A percentile compares a stretch with the other conserved stretches of the same genome.
phyloP scores from a whole-genome alignment of 2,113 vertebrate genomes.

The Phycodurus eques region DNA sequence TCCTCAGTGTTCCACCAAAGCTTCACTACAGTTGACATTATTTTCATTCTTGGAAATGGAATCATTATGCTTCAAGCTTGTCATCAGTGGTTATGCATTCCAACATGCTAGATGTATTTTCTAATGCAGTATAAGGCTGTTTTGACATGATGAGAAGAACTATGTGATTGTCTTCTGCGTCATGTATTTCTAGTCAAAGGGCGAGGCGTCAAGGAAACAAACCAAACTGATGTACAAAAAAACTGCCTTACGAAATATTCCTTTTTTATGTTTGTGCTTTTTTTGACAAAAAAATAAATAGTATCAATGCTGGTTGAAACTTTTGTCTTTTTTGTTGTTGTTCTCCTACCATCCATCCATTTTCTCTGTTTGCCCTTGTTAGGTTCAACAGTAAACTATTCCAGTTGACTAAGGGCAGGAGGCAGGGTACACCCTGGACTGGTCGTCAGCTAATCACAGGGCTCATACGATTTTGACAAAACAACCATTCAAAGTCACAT shows the following conservation, averaged over 20 bases:
- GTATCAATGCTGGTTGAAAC: slow-evolving; percentile 42
- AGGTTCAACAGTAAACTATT: no score
- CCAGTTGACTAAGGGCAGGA: no score
- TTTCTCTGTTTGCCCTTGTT: background rate
- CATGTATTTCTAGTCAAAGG: slow-evolving; percentile 27
- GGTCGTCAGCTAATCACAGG: no score
- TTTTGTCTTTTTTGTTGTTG: background rate
- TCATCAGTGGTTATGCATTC: slow-evolving; percentile 35
- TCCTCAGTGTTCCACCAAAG: slow-evolving; percentile 14
- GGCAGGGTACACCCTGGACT: no score
- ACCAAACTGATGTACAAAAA: slow-evolving; percentile 61
- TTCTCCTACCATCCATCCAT: background rate
- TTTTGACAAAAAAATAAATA: slow-evolving; percentile 66
- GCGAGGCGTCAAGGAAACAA: slow-evolving; percentile 26
- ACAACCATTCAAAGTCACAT: no score
- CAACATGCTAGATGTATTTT: slow-evolving; percentile 32
- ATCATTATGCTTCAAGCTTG: slow-evolving; percentile 38
- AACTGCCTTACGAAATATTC: slow-evolving; percentile 72
- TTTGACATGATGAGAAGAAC: slow-evolving; percentile 5
- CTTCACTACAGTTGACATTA: slow-evolving; percentile 10
- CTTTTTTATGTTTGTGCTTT: slow-evolving; percentile 74
- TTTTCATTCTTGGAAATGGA: slow-evolving; percentile 31
- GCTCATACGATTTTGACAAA: no score
- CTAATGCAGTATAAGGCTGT: slow-evolving; percentile 48
- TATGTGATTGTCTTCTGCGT: slow-evolving; percentile 4